These are phyloP conservation scores for Agonopterix subpropinquella DNA, from an alignment of 2,888 invertebrate species.

Conservation along the genomic window DNA sequence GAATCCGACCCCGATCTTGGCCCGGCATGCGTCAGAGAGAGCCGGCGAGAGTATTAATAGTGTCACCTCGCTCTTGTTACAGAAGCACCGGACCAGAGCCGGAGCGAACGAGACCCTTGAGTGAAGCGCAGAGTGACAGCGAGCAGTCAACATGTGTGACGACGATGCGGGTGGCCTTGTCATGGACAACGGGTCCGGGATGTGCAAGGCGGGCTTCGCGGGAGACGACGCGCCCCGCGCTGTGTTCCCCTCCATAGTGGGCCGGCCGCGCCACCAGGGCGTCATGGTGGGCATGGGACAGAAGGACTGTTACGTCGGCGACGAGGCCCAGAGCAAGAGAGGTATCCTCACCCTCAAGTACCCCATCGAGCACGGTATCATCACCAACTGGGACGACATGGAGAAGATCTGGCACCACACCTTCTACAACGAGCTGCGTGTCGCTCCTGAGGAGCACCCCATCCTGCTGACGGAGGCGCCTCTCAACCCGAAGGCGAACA, in stretches of 20 bases:
- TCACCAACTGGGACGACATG: constrained; percentile 98
- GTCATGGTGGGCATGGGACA: constrained; percentile 96
- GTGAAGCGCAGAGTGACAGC: background rate
- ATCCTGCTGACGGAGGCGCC: constrained; percentile 95
- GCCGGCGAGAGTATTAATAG: background rate
- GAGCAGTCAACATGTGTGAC: constrained; percentile 85
- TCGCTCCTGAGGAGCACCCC: constrained; percentile 96
- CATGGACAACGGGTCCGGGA: constrained; percentile 96
- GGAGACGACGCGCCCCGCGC: constrained; percentile 95
- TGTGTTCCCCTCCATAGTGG: constrained; percentile 96
- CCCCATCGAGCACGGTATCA: constrained; percentile 96
- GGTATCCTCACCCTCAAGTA: constrained; percentile 93
- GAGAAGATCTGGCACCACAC: constrained; percentile 99
- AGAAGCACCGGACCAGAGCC: background rate
- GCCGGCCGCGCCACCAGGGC: constrained; percentile 91
- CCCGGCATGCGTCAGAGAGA: background rate
- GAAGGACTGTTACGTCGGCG: constrained; percentile 91
- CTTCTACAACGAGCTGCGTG: constrained; percentile 95
- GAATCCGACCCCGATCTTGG: background rate
- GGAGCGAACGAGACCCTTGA: background rate
- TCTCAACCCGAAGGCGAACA: constrained; percentile 95
- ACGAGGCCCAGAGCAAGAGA: constrained; percentile 89
- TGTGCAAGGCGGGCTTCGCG: constrained; percentile 97
- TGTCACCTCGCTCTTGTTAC: background rate
- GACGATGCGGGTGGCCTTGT: constrained; percentile 96